Evolutionary conservation across 2,888 invertebrate species (phyloP), one percentile per base, ranked within the genome.

Genomic region (Cheilosia variabilis): DNA sequence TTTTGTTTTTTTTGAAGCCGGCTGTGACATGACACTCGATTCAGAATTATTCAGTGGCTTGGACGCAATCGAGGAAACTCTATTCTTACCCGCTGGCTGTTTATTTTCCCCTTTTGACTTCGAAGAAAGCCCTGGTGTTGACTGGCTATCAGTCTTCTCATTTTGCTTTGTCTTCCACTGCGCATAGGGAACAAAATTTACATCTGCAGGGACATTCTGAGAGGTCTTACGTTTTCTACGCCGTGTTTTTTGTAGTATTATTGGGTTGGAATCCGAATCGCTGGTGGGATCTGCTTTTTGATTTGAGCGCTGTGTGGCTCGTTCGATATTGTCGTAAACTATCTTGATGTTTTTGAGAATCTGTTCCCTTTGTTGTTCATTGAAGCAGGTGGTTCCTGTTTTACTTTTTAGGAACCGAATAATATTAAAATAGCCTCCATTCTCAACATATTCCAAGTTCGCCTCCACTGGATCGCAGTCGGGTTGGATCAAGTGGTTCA

Each of bases 401-500:
- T 77, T 80, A n/a, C 75, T 69, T 19, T 45, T 34, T 34, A 87
- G 19, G 13, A 71, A 80, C 24, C 27, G 77, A 2, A 60, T 57
- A 6, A 87, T 80, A 41, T 87, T 87, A 6, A 58, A 19, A 19
- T 86, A 83, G 22, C 77, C 83, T 2, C 77, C 71, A 37, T 86
- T 82, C 75, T 79, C 73, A 10, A 63, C 27, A 3, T 52, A 63
- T n/a, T 82, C 86, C n/a, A 60, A 27, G n/a, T 65, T 47, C 7
- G 80, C 68, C 34, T 87, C 68, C 15, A 50, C 47, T 19, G 65
- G 75, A 72, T 84, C 87, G 15, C 50, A 68, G 66, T 88, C 68
- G n/a, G 43, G 27, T 71, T 82, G 78, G 9, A 79, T 75, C 45
- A 87, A 76, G 41, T 88, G 87, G 13, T 86, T 86, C 17, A 88